Evolutionary conservation across 2,113 vertebrate species (phyloP).

Genomic region (Vidua chalybeata): DNA sequence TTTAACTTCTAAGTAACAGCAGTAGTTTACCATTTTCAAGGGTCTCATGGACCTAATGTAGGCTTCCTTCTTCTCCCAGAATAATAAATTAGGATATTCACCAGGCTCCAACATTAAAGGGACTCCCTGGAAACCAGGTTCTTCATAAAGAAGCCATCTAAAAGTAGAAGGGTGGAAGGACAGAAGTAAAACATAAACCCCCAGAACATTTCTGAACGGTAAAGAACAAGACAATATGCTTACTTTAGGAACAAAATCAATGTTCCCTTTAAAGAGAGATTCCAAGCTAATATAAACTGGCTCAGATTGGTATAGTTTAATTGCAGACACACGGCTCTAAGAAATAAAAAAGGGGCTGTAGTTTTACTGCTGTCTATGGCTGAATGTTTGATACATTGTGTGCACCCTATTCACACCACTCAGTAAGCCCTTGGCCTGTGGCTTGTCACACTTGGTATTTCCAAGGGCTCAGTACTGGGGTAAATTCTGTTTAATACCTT

Average conservation of each 20-base stretch:
- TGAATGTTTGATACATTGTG: background rate
- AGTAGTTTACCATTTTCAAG: constrained; percentile 85
- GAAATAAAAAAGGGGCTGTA: background rate
- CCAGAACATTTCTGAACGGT: background rate
- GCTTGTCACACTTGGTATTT: background rate
- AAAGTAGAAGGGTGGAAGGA: background rate
- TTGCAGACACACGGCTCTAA: background rate
- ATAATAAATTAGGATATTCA: constrained; percentile 86
- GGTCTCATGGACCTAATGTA: constrained; percentile 90
- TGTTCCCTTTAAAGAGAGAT: background rate
- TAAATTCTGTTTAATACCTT: background rate
- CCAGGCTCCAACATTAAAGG: constrained; percentile 87
- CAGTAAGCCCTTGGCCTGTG: background rate
- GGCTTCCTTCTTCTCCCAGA: constrained; percentile 88
- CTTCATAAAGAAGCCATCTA: constrained; percentile 93
- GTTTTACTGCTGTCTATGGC: background rate
- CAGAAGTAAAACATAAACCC: background rate
- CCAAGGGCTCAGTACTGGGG: background rate
- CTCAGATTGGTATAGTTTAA: background rate
- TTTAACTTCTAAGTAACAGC: background rate
- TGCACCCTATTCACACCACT: background rate
- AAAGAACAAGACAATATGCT: background rate
- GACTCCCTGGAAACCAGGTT: constrained; percentile 86
- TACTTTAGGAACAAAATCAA: background rate
- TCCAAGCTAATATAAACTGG: background rate